These are phyloP conservation scores for Actinia tenebrosa DNA, from an alignment of 64 coral and sea anemone genomes.

Conservation along the genomic window DNA sequence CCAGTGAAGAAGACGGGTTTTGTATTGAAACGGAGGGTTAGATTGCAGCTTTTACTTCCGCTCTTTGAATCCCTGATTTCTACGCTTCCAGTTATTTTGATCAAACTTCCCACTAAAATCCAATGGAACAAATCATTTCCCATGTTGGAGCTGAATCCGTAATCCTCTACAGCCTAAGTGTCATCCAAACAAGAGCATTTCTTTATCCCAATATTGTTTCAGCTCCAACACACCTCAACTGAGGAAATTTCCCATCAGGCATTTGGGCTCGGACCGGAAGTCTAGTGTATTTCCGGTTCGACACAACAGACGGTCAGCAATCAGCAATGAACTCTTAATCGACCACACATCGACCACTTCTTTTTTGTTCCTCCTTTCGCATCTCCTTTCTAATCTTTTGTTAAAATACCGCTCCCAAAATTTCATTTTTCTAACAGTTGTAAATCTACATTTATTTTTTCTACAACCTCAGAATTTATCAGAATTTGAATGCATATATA, in stretches of 20 bases:
- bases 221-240: not conserved
- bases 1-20: not conserved
- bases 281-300: not conserved
- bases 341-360: too few species aligned
- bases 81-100: not conserved
- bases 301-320: not conserved
- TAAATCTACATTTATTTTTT: too few species aligned
- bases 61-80: not conserved
- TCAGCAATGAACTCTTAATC: not conserved
- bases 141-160: not conserved
- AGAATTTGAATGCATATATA: too few species aligned
- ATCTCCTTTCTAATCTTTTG: too few species aligned
- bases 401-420: too few species aligned
- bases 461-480: too few species aligned
- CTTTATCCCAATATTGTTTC: not conserved
- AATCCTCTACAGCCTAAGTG: not conserved
- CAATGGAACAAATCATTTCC: conserved; percentile 3
- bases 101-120: not conserved
- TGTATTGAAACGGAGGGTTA: not conserved
- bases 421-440: too few species aligned
- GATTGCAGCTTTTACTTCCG: conserved; percentile 6
- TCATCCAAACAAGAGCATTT: not conserved
- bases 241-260: not conserved
- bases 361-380: too few species aligned
- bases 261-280: not conserved